These are phyloP conservation scores for rat (Rattus norvegicus) DNA, from an alignment of 2,113 vertebrate species.

Conservation along the genomic window DNA sequence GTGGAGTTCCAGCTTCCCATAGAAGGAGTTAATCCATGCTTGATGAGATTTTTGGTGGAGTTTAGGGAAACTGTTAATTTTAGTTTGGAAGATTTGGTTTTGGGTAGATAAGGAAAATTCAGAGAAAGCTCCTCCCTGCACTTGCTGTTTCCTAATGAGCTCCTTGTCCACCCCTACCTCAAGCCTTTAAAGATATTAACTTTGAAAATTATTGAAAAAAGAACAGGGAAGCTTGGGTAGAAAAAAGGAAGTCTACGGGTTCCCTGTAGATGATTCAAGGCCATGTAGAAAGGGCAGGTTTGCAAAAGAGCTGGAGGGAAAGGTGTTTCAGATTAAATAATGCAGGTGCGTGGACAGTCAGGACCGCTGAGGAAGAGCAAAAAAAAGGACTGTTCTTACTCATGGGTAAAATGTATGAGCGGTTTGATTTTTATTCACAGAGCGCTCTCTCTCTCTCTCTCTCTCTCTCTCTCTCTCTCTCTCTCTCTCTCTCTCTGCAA, in stretches of 20 bases:
- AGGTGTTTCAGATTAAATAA: neutral
- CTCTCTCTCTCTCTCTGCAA: neutral
- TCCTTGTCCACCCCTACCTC: neutral
- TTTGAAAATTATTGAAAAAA: neutral
- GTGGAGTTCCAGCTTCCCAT: too few species aligned
- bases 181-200: neutral
- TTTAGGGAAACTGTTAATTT: neutral
- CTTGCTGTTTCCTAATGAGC: neutral
- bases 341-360: neutral
- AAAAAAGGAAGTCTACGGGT: neutral
- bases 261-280: neutral
- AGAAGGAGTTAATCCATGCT: neutral
- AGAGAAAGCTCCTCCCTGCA: neutral
- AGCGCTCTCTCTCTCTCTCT: too few species aligned
- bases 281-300: accelerated
- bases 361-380: too few species aligned
- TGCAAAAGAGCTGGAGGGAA: neutral
- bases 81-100: neutral
- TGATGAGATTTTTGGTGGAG: neutral
- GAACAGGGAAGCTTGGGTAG: neutral
- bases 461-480: too few species aligned
- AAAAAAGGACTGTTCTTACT: neutral
- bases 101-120: neutral
- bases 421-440: neutral
- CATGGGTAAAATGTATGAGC: neutral